Evolutionary conservation across 2,797 vertebrate species (phyloP).

Genomic region (Muscicapa comitata): DNA sequence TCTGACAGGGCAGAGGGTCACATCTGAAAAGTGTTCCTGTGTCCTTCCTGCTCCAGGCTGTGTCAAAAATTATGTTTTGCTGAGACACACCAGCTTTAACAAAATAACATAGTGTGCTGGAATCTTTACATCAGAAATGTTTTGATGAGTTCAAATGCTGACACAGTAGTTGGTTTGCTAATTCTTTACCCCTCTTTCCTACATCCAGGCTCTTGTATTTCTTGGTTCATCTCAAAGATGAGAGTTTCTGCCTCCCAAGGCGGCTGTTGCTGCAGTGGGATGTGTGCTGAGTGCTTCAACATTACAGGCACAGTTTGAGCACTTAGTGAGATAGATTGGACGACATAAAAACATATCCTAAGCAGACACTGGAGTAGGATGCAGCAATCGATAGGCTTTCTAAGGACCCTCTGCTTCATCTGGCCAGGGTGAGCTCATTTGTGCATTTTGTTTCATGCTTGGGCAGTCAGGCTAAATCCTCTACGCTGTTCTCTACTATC

Average conservation of each 20-base stretch:
- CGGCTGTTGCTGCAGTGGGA: fast-evolving
- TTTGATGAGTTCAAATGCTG: background rate
- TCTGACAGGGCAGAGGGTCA: background rate
- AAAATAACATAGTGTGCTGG: background rate
- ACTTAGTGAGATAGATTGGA: background rate
- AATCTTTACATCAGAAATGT: background rate
- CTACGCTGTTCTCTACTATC: fast-evolving
- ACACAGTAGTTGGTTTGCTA: background rate
- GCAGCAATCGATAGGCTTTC: background rate
- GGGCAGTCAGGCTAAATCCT: background rate
- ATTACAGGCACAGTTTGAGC: background rate
- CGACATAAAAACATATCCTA: background rate
- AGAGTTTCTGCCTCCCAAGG: background rate
- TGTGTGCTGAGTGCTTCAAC: background rate
- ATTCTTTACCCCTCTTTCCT: background rate
- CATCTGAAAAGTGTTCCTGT: background rate
- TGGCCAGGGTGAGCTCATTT: background rate
- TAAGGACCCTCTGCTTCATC: background rate
- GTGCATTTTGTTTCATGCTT: background rate
- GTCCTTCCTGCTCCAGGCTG: background rate
- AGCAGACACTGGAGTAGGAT: background rate
- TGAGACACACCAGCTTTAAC: background rate
- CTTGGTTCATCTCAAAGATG: background rate
- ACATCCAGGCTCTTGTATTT: background rate
- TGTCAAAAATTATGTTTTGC: fast-evolving